phyloP scores from a whole-genome alignment of 2,797 vertebrate genomes.

The Takifugu ocellatus region DNA sequence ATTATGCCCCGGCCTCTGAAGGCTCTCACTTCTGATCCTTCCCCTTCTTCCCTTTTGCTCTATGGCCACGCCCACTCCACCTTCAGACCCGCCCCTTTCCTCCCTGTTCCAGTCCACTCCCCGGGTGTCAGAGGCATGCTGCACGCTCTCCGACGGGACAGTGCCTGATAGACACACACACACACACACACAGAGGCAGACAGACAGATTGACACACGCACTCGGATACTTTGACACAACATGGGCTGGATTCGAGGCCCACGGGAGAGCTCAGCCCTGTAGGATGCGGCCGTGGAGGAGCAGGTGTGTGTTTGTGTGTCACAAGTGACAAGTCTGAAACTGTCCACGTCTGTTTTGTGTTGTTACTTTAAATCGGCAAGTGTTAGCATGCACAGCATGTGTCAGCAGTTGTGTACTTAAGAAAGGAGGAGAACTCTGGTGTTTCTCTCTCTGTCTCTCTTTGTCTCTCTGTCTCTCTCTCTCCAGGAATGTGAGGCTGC shows the following conservation, averaged over 20 bases:
- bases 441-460: slow-evolving; percentile 29
- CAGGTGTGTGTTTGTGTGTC: slow-evolving; percentile 61
- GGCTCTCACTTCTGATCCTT: slow-evolving; percentile 33
- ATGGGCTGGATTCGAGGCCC: slow-evolving; percentile 80
- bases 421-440: slow-evolving; percentile 45
- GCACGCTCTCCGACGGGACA: slow-evolving; percentile 50
- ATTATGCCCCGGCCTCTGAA: slow-evolving; percentile 20
- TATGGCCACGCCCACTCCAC: slow-evolving; percentile 34
- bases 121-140: slow-evolving; percentile 64
- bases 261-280: slow-evolving; percentile 54
- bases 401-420: slow-evolving; percentile 15
- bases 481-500: slow-evolving; percentile 60
- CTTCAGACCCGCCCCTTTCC: slow-evolving; percentile 9
- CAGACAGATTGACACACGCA: slow-evolving; percentile 13
- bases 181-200: slow-evolving; percentile 18
- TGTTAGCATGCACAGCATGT: background rate
- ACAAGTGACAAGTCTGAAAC: slow-evolving; percentile 13
- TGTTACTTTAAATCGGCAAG: background rate
- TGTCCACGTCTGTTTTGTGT: slow-evolving; percentile 44
- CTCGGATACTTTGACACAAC: slow-evolving; percentile 45
- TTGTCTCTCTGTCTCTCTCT: slow-evolving; percentile 14
- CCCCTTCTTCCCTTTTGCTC: slow-evolving; percentile 21
- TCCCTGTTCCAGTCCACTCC: slow-evolving; percentile 21
- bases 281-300: slow-evolving; percentile 73
- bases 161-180: slow-evolving; percentile 32